These are phyloP conservation scores for Acanthis flammea DNA, from an alignment of 2,797 vertebrate genomes.

Conservation along the genomic window DNA sequence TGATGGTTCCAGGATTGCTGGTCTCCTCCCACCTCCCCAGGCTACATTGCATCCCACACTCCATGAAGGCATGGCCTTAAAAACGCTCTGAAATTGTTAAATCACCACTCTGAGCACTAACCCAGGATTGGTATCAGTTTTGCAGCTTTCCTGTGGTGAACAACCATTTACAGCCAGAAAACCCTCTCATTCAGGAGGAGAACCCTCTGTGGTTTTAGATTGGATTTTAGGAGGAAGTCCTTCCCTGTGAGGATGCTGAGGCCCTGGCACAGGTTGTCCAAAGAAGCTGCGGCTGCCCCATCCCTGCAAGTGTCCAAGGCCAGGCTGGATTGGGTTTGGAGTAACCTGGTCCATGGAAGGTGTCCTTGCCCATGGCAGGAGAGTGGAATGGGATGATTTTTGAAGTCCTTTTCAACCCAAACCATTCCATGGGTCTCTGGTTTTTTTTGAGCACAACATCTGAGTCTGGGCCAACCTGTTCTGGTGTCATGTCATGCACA, in stretches of 20 bases:
- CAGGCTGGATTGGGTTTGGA: background rate
- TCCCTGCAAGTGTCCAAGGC: background rate
- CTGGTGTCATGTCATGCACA: background rate
- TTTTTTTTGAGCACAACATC: background rate
- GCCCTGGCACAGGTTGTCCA: background rate
- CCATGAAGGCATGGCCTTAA: background rate
- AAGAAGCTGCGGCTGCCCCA: background rate
- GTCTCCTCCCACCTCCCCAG: background rate
- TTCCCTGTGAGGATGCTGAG: background rate
- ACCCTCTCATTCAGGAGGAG: background rate
- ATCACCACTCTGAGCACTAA: fast-evolving
- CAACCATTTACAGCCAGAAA: background rate
- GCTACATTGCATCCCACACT: fast-evolving
- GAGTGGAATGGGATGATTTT: background rate
- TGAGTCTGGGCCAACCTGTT: background rate
- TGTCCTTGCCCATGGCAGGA: background rate
- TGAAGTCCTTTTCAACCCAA: background rate
- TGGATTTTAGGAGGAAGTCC: background rate
- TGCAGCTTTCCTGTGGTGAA: background rate
- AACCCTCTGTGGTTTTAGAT: background rate
- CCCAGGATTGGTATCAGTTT: background rate
- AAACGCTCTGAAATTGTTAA: background rate
- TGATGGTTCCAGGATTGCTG: background rate
- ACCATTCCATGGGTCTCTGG: background rate
- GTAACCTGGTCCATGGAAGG: background rate